phyloP scores from a whole-genome alignment of 2,113 vertebrate species.

The Microtus montanus region DNA sequence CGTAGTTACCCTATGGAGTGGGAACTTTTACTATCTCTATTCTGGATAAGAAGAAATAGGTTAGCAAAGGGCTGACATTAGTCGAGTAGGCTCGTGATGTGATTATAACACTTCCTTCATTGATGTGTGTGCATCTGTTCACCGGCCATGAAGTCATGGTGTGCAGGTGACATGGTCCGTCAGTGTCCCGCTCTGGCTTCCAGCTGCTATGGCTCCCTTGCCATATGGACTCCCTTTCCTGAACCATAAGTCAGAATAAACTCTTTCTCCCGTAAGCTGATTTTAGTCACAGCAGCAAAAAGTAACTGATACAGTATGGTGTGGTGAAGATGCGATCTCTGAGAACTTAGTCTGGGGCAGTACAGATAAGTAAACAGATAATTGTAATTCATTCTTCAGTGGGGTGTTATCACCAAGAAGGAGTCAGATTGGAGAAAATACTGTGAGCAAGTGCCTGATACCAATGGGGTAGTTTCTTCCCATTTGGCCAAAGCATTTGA shows the following conservation, averaged over 20 bases:
- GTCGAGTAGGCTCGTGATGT: not conserved
- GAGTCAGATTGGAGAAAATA: not conserved
- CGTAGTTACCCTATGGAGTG: not conserved
- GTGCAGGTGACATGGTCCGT: not conserved
- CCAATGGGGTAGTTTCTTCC: not conserved
- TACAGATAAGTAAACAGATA: not conserved
- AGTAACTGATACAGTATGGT: not conserved
- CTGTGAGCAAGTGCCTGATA: not conserved
- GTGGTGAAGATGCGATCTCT: not conserved
- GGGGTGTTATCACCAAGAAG: not conserved
- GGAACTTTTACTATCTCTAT: not conserved
- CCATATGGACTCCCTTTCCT: not conserved
- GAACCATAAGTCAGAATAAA: not conserved
- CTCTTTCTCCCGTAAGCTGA: not conserved
- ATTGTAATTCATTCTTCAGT: not conserved
- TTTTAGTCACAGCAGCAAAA: not conserved
- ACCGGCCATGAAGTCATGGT: not conserved
- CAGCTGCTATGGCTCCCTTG: not conserved
- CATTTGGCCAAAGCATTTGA: constrained; percentile 11
- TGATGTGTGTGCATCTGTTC: not conserved
- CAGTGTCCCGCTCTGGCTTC: not conserved
- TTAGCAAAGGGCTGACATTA: not conserved
- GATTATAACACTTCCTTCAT: constrained; percentile 11
- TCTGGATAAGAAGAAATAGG: constrained; percentile 37
- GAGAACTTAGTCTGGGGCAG: not conserved